Base-by-base conservation (phyloP, 2,797 vertebrate species). In the Tenualosa thibaudeaui region DNA sequence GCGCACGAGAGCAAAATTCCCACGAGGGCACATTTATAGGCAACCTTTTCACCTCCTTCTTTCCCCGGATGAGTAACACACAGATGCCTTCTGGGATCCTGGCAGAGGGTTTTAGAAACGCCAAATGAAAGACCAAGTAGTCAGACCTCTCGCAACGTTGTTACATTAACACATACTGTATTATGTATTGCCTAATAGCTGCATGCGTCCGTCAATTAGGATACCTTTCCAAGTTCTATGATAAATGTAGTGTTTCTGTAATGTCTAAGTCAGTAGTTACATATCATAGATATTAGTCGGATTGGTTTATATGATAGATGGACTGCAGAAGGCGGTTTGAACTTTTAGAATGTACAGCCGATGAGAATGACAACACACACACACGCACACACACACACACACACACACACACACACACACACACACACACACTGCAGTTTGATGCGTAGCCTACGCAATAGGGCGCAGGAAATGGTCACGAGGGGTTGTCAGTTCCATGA, bases 381-480 rank as follows among this genome's bases (percentile, higher is more conserved):
- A 31, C 62, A 68, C 62, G 13, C 62, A 31, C 62, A 12, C 62
- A 12, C 62, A 12, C 62, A 65, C 62, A 65, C 62, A 12, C 62
- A 24, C 62, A 24, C n/a, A 13, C 24, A 37, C 62, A 31, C 62
- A 68, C 62, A 31, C 62, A 31, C 62, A 12, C 62, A 12, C 62
- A 12, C 62, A 65, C 62, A 65, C 62, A 12, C 62, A 24, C 62
- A 24, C n/a, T 75, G 31, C 68, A 40, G 68, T 31, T 75, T 40
- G 31, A 37, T 19, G 31, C 31, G 26, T 71, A 46, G 46, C 2
- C 46, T 46, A 40, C 31, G 65, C 65, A 37, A 3, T 40, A 75
- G 68, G 31, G 68, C 37, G 68, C 68, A 75, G 68, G 68, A 75
- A 26, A 75, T 31, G 5, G 68, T 75, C 68, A 75, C 68, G 68